Evolutionary conservation across 1,140 invertebrate species (phyloP).

Genomic region (Bathynomus jamesi): DNA sequence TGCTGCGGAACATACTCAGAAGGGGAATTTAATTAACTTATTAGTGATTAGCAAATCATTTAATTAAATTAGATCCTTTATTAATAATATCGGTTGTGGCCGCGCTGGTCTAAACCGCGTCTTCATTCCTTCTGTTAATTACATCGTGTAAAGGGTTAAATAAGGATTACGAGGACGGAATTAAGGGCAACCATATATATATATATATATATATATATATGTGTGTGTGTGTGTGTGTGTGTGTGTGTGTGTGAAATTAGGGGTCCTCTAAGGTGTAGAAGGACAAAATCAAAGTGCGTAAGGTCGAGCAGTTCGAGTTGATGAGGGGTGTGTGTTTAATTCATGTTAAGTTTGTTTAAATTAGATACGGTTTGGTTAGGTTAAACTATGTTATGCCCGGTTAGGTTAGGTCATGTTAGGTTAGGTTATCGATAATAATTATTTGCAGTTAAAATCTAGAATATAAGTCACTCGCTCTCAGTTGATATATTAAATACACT

Average conservation of each 20-base stretch:
- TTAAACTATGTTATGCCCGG: no score
- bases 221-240: not conserved
- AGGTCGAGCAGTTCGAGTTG: no score
- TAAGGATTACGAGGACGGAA: not conserved
- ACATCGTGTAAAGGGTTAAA: not conserved
- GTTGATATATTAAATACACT: no score
- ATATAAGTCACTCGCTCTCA: no score
- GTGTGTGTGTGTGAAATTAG: not conserved
- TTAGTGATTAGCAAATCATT: slow-evolving; percentile 1
- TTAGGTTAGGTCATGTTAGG: no score
- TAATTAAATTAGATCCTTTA: slow-evolving; percentile 2
- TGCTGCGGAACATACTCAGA: not conserved
- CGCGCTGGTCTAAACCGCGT: not conserved
- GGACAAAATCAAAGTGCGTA: no score
- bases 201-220: slow-evolving; percentile 3
- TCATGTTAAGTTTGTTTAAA: no score
- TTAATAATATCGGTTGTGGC: not conserved
- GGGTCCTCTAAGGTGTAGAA: no score
- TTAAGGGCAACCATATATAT: not conserved
- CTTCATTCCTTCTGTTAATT: not conserved
- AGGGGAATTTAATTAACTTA: not conserved
- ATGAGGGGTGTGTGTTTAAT: no score
- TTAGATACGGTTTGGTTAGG: no score
- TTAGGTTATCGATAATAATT: no score
- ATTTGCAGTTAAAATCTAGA: no score